Base-by-base conservation (phyloP, 2,113 vertebrate genomes). In the Vombatus ursinus region DNA sequence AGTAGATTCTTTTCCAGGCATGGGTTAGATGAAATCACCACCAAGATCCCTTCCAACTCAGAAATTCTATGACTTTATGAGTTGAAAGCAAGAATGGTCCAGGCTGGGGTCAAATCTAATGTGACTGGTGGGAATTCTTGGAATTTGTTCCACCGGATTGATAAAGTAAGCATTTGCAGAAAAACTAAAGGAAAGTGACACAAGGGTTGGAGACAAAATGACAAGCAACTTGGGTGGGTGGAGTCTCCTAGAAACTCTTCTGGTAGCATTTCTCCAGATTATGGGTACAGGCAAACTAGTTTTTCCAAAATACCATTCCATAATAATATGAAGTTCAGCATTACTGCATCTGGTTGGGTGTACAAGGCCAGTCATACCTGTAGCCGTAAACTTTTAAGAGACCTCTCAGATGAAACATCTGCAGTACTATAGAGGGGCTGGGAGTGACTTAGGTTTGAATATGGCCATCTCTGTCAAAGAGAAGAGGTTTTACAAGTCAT, bases 261-360 rank as follows among this genome's bases (percentile, higher is more conserved):
- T 25, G 9, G 4, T 57, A 93, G 90, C n/a, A 37, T 90, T 95
- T 94, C 50, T 95, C 49, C 94, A 19, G 90, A 90, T 49, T 51
- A 3, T 91, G 37, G 3, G 84, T 94, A 25, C 10, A 52, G 31
- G 23, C 61, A 48, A 96, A 54, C 14, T 47, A 25, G 44, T 89
- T 96, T 94, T 95, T 92, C 90, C 54, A 57, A 57, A 92, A 94
- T 49, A 61, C 28, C 28, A 77, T 77, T 77, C 68, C 44, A 84
- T 23, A 8, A 2, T 0, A 8, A 84, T 84, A 84, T 44, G 68
- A 23, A 23, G 0, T 84, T 44, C 22, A 22, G 19, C n/a, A 44
- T 84, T 22, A 44, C 8, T 23, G 19, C n/a, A 44, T 84, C n/a
- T 44, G n/a, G 7, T 84, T 84, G 68, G 2, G 16, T 84, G 57